Base-by-base conservation (phyloP, 1,140 invertebrate species). In the Trachelipus rathkii region DNA sequence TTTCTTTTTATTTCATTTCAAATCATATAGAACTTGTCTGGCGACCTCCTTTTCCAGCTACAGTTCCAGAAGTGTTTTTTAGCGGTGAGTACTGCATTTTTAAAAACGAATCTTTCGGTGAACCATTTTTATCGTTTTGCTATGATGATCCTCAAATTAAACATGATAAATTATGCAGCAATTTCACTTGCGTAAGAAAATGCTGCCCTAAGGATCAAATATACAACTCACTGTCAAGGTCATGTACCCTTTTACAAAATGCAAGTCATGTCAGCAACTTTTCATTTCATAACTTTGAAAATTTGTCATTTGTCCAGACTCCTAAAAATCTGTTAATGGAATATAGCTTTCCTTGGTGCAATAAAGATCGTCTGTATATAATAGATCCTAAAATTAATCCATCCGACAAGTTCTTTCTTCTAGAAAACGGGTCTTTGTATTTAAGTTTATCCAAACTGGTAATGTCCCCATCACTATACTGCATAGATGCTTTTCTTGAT, bases 401-500 rank as follows among this genome's bases (percentile, higher is more conserved):
- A 13, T 24, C 24, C 10, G 78, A 79, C 75, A 44, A 74, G 10
- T 80, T 75, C 66, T 76, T 75, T 73, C 70, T 80, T 11, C 50
- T 60, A 2, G 19, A 60, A 13, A 72, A 80, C 45, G 79, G 79
- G 23, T 69, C 74, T 9, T 53, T 80, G 6, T 43, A 78, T 46
- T 69, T 77, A 13, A 72, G 69, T 6, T 60, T 67, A 11, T 76
- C 72, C 53, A 43, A 77, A 7, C 11, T 23, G 10, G 2, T n/a
- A 8, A 66, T 76, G 71, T 71, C 76, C 8, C 10, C 79, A 7
- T 68, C 70, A 11, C 19, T 44, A n/a, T 80, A 80, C 71, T 80
- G 79, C 76, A 15, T 80, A 21, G 79, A 80, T 69, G 68, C 74
- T 15, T 80, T 80, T 73, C 15, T 45, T 11, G 11, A 9, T 13